Percentiles rank a stretch among this genome's conserved stretches.
Conservation (phyloP, 2,113 vertebrate species). For the Lutjanus erythropterus region DNA sequence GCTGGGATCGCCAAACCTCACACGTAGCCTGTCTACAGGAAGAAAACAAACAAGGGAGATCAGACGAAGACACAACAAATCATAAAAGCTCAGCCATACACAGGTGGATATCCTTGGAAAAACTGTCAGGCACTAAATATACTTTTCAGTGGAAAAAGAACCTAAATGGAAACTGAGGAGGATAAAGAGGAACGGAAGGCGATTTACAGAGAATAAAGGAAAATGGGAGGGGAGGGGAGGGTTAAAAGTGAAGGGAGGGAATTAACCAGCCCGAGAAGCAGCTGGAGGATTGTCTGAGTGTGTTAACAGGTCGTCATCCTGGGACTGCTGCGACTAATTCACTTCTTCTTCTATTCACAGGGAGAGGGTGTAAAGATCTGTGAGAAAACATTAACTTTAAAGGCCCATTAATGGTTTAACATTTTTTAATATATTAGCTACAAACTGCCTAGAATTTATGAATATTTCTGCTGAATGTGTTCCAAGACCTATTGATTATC, state of each 20-base stretch:
- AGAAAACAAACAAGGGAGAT: not conserved
- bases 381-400: not conserved
- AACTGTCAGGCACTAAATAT: not conserved
- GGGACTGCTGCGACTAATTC: not conserved
- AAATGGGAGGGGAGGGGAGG: not conserved
- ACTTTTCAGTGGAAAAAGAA: not conserved
- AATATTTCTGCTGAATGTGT: too few species aligned
- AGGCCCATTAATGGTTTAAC: not conserved
- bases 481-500: too few species aligned
- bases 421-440: not conserved
- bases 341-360: not conserved
- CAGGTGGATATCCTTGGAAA: not conserved
- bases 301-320: not conserved
- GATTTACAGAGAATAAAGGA: not conserved
- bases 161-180: not conserved
- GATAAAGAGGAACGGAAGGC: not conserved
- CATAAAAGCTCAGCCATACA: not conserved
- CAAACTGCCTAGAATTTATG: too few species aligned
- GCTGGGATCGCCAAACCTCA: constrained; percentile 4
- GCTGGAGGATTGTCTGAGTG: not conserved
- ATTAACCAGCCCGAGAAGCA: not conserved
- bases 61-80: not conserved
- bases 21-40: not conserved
- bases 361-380: not conserved
- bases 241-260: constrained; percentile 4